Base-by-base conservation (phyloP, 2,113 vertebrate species). In the Coptodon rendalli region DNA sequence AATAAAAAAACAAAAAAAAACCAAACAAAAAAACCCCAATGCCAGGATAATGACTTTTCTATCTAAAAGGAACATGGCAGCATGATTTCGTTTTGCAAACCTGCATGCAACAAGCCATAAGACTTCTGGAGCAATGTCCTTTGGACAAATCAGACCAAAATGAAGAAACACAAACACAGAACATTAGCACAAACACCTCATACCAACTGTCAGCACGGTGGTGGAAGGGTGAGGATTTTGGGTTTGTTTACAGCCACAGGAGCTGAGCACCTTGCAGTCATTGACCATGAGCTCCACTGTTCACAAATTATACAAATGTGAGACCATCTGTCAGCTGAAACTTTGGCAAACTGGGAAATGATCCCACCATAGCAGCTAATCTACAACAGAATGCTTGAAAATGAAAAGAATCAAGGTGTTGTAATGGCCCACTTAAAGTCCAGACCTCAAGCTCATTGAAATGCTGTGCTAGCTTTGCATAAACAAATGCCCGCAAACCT, bases 341-440 rank as follows among this genome's bases (percentile, higher is more conserved):
- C 61, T 22, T 66, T 38, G 61, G 61, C 19, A 1, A 66, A 68
- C 34, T 68, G 34, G 63, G 34, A 38, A 68, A 68, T 68, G 34
- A 38, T 14, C 34, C 6, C 19, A 40, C 19, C 36, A 40, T 40
- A 68, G 4, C 63, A 68, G 7, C 36, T 40, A 68, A 68, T 68
- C 63, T 68, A 40, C 38, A 68, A 71, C 38, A 71, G 12, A 71
- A 71, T 71, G 36, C n/a, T 40, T 43, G 38, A 71, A 43, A 38
- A 38, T 13, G 19, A 22, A 71, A 43, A 71, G 19, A 71, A 24
- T 40, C 7, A 71, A 71, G n/a, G 3, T 43, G 4, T 24, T 71
- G 36, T 40, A 40, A 14, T 68, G 63, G 36, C 6, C 4, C 63
- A 13, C 34, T 68, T 2, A 68, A 68, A 68, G 63, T 68, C 19